phyloP scores from a whole-genome alignment of 2,797 vertebrate genomes.

The Vultur gryphus region DNA sequence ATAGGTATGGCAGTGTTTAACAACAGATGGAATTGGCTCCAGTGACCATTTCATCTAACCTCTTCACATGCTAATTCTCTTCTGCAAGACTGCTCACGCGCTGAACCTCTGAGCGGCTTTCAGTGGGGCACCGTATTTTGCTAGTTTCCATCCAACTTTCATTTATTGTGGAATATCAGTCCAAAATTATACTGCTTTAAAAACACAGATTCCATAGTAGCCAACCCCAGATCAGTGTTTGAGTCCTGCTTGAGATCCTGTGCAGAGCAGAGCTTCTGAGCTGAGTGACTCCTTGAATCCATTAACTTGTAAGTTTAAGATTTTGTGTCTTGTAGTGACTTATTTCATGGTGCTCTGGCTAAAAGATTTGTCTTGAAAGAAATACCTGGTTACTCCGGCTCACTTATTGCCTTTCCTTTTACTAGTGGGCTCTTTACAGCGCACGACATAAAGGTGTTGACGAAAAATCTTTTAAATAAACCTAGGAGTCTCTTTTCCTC shows the following conservation, averaged over 20 bases:
- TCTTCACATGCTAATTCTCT: neutral
- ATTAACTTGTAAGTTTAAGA: neutral
- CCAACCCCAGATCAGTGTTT: neutral
- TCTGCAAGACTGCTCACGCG: fast-evolving
- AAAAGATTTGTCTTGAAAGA: neutral
- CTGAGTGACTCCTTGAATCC: neutral
- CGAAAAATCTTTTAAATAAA: neutral
- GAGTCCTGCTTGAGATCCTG: neutral
- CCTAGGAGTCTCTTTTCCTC: neutral
- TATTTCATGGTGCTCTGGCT: neutral
- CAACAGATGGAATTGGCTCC: neutral
- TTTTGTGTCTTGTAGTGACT: neutral
- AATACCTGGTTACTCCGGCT: neutral
- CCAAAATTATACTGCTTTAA: neutral
- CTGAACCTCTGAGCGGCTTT: neutral
- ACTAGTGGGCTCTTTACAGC: neutral
- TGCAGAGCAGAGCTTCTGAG: neutral
- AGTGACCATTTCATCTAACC: neutral
- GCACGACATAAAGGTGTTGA: neutral
- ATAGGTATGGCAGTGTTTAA: neutral
- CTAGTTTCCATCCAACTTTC: neutral
- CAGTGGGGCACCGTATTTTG: neutral
- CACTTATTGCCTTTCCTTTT: neutral
- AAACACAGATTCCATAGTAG: neutral
- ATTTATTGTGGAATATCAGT: neutral